Conservation (phyloP, 2,113 vertebrate species). For the Anoura caudifer region DNA sequence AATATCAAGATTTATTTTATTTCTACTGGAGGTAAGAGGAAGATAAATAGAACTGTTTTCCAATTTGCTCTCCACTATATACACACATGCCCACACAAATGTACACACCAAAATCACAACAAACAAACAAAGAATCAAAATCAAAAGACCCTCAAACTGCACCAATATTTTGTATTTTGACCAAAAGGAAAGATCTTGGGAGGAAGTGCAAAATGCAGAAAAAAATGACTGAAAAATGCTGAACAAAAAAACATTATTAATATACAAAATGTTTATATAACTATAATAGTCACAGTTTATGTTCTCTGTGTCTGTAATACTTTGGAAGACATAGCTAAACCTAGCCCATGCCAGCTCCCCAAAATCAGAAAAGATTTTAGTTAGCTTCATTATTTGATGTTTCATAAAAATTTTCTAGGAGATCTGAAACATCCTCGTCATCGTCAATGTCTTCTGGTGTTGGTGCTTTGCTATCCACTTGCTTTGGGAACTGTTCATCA, state of each 20-base stretch:
- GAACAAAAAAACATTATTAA: slow-evolving; percentile 87
- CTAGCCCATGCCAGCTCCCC: slow-evolving; percentile 85
- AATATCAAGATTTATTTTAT: slow-evolving; percentile 85
- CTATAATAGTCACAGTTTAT: slow-evolving; percentile 88
- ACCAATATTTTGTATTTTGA: slow-evolving; percentile 81
- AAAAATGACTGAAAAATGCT: slow-evolving; percentile 87
- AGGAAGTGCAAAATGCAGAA: slow-evolving; percentile 91
- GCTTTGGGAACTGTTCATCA: slow-evolving; percentile 95
- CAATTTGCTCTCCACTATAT: slow-evolving; percentile 84
- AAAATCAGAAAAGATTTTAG: slow-evolving; percentile 83
- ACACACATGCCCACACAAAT: slow-evolving; percentile 75
- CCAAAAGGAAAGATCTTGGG: slow-evolving; percentile 83
- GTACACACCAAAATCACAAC: slow-evolving; percentile 72
- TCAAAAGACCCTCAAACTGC: slow-evolving; percentile 78
- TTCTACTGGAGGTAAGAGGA: slow-evolving; percentile 83
- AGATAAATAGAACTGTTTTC: slow-evolving; percentile 86
- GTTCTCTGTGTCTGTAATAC: slow-evolving; percentile 87
- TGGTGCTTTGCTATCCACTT: slow-evolving; percentile 95
- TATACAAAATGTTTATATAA: slow-evolving; percentile 93
- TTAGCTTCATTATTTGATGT: slow-evolving; percentile 97
- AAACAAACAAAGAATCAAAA: slow-evolving; percentile 37
- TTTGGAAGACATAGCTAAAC: slow-evolving; percentile 84
- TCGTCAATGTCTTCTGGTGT: slow-evolving; percentile 97
- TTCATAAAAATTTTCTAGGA: slow-evolving; percentile 98
- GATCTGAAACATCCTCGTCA: slow-evolving; percentile 95